These are phyloP conservation scores for Pseudeuparius sepicola DNA, from an alignment of 2,888 invertebrate genomes.

Conservation along the genomic window DNA sequence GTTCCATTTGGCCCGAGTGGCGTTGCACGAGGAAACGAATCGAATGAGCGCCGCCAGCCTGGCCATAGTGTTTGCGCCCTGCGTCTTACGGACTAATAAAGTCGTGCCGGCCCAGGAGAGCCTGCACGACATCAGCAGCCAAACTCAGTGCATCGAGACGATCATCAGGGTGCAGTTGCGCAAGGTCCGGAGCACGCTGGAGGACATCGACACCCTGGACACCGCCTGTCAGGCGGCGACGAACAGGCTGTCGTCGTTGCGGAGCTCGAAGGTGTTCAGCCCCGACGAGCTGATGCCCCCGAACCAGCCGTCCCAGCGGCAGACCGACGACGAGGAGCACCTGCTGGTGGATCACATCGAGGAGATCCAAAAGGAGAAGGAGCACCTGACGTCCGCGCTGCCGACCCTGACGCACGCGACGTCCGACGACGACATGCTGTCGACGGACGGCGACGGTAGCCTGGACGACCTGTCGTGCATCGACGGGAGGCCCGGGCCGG, in stretches of 20 bases:
- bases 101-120: conserved; percentile 85
- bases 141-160: conserved; percentile 83
- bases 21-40: conserved; percentile 76
- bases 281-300: conserved; percentile 44
- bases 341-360: conserved; percentile 67
- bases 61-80: conserved; percentile 92
- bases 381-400: conserved; percentile 65
- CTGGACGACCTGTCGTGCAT: conserved; percentile 48
- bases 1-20: conserved; percentile 85
- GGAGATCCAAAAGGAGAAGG: conserved; percentile 75
- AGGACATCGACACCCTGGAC: conserved; percentile 85
- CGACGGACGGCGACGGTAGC: conserved; percentile 70
- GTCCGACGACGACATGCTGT: conserved; percentile 79
- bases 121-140: conserved; percentile 79
- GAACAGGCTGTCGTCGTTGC: conserved; percentile 64
- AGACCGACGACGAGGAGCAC: conserved; percentile 60
- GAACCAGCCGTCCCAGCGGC: conserved; percentile 29
- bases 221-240: conserved; percentile 78
- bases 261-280: conserved; percentile 61
- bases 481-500: conserved; percentile 33
- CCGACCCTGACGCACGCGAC: conserved; percentile 74
- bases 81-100: conserved; percentile 81
- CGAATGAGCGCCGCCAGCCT: conserved; percentile 86
- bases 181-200: conserved; percentile 74
- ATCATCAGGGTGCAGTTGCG: conserved; percentile 79